A percentile compares a stretch with the other conserved stretches of the same genome.
These are phyloP conservation scores for Drosophila persimilis DNA, from an alignment of 1,140 invertebrate genomes.

Conservation along the genomic window DNA sequence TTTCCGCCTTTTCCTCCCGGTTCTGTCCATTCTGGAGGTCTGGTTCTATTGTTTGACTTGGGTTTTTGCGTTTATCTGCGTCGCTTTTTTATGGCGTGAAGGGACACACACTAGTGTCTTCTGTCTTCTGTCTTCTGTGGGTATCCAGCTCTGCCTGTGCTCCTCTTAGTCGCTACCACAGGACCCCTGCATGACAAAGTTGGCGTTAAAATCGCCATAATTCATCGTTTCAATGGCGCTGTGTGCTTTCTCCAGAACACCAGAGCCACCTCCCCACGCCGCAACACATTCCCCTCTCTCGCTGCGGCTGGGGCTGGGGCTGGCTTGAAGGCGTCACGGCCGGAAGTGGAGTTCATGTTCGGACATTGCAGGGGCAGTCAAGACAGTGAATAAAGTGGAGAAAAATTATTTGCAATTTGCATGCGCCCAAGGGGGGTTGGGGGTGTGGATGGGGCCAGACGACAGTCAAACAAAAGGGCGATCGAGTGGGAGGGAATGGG, in stretches of 20 bases:
- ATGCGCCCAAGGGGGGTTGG: conserved; percentile 27
- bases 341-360: conserved; percentile 72
- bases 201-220: conserved; percentile 77
- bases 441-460: not conserved
- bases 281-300: not conserved
- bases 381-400: conserved; percentile 39
- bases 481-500: not conserved
- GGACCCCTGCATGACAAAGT: conserved; percentile 35
- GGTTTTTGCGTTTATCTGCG: conserved; percentile 29
- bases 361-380: conserved; percentile 54
- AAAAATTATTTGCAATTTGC: conserved; percentile 69
- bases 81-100: conserved; percentile 4
- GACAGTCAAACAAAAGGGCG: not conserved
- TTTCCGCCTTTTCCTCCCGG: not conserved
- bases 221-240: conserved; percentile 71
- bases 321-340: conserved; percentile 9
- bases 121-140: conserved; percentile 17
- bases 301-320: conserved; percentile 31
- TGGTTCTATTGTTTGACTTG: conserved; percentile 35
- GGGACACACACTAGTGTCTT: conserved; percentile 22
- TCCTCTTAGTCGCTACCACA: not conserved
- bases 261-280: too few relatives aligned
- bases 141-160: conserved; percentile 2
- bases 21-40: not conserved
- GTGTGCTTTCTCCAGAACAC: conserved; percentile 11